Conservation (phyloP, 2,888 invertebrate species). For the Cephonodes hylas region DNA sequence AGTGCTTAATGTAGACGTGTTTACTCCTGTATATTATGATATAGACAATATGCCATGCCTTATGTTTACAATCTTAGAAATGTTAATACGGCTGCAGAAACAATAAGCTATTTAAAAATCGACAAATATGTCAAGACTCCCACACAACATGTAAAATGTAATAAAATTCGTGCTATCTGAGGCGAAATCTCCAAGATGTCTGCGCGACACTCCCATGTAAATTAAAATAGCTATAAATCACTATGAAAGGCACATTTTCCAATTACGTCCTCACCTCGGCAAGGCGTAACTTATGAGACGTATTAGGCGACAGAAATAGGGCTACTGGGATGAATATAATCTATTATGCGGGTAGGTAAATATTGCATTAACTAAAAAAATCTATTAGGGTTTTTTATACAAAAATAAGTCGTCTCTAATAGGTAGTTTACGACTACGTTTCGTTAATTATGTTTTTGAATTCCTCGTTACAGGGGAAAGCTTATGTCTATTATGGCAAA, state of each 20-base stretch:
- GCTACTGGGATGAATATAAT: background rate
- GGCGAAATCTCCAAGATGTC: background rate
- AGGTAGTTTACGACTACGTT: no score
- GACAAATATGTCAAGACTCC: background rate
- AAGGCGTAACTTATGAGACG: slow-evolving; percentile 4
- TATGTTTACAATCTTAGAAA: no score
- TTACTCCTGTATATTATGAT: no score
- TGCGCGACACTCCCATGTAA: slow-evolving; percentile 24
- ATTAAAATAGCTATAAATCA: slow-evolving; percentile 59
- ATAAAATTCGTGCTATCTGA: background rate
- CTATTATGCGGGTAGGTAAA: background rate
- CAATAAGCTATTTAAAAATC: background rate
- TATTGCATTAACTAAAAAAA: background rate
- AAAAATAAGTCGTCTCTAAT: no score
- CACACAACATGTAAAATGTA: background rate
- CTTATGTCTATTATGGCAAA: no score
- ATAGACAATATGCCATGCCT: no score
- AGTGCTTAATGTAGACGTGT: no score
- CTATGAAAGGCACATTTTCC: slow-evolving; percentile 17
- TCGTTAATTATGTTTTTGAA: no score
- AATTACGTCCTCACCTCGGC: slow-evolving; percentile 9
- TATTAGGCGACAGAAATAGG: background rate
- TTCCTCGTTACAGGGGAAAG: no score
- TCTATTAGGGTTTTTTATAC: no score
- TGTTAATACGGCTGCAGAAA: no score